These are phyloP conservation scores for Melanostigma gelatinosum DNA, from an alignment of 2,113 vertebrate species.

Conservation along the genomic window DNA sequence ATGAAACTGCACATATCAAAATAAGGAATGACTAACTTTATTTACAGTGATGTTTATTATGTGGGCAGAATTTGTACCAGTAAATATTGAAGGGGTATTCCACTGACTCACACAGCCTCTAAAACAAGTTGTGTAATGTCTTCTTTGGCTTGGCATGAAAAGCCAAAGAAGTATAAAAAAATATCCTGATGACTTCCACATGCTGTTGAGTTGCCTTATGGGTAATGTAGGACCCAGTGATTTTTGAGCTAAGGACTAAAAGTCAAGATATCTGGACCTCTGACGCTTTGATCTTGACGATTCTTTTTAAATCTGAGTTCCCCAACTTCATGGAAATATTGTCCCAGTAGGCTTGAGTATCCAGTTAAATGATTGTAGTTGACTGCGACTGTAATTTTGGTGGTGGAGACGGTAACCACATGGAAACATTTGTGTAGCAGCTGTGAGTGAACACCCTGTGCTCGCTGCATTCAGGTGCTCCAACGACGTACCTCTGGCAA, in stretches of 20 bases:
- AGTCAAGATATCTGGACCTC: background rate
- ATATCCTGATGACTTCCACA: background rate
- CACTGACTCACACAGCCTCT: background rate
- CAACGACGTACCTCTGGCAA: constrained; percentile 88
- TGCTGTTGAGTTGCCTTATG: background rate
- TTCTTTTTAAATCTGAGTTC: background rate
- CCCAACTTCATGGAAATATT: background rate
- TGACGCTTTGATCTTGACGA: background rate
- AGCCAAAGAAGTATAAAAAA: too few species aligned
- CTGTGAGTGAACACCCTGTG: constrained; percentile 6
- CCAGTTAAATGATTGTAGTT: background rate
- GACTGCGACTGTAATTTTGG: background rate
- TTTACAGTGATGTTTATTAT: background rate
- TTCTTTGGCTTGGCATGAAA: background rate
- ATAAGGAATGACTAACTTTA: background rate
- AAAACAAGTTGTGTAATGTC: background rate
- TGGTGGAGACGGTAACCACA: background rate
- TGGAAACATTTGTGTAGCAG: constrained; percentile 18
- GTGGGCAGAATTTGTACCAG: background rate
- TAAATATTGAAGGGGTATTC: background rate
- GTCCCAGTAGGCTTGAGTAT: background rate
- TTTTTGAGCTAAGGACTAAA: background rate
- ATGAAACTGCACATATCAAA: background rate
- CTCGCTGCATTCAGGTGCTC: constrained; percentile 82
- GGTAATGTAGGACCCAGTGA: background rate